A percentile compares a stretch with the other conserved stretches of the same genome.
Conservation (phyloP, 2,113 vertebrate genomes). For the Tachysurus vachellii region DNA sequence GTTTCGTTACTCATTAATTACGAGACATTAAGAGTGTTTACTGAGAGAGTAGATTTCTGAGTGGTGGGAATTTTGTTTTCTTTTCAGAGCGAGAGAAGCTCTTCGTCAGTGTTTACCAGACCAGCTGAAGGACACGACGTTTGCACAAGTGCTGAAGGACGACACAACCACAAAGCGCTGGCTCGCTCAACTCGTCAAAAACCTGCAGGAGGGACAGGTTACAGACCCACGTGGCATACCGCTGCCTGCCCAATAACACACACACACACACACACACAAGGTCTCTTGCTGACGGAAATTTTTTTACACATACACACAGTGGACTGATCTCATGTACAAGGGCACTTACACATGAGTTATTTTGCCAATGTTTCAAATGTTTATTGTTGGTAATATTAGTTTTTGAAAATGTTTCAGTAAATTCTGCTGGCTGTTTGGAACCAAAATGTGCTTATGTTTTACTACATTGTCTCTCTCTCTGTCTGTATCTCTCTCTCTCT, state of each 20-base stretch:
- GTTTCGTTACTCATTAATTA: not conserved
- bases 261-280: not conserved
- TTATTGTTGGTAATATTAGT: slow-evolving; percentile 26
- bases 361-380: slow-evolving; percentile 44
- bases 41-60: not conserved
- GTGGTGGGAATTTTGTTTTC: not conserved
- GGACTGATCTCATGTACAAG: slow-evolving; percentile 35
- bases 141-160: slow-evolving; percentile 96
- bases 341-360: slow-evolving; percentile 42
- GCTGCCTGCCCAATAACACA: slow-evolving; percentile 83
- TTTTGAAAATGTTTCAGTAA: not conserved
- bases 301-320: not conserved
- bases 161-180: slow-evolving; percentile 99
- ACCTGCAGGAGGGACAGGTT: slow-evolving; percentile 97
- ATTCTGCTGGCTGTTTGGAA: not conserved
- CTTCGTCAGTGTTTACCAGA: slow-evolving; percentile 97
- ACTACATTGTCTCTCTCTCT: not conserved
- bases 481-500: not conserved
- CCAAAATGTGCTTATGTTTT: not conserved
- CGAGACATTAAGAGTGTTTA: not conserved
- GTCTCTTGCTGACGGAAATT: too few relatives aligned
- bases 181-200: slow-evolving; percentile 97
- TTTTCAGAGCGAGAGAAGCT: slow-evolving; percentile 90
- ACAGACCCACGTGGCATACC: slow-evolving; percentile 94
- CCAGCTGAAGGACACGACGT: slow-evolving; percentile 98